Evolutionary conservation across 2,113 vertebrate species (phyloP).

Genomic region (Corydoras maculifer): DNA sequence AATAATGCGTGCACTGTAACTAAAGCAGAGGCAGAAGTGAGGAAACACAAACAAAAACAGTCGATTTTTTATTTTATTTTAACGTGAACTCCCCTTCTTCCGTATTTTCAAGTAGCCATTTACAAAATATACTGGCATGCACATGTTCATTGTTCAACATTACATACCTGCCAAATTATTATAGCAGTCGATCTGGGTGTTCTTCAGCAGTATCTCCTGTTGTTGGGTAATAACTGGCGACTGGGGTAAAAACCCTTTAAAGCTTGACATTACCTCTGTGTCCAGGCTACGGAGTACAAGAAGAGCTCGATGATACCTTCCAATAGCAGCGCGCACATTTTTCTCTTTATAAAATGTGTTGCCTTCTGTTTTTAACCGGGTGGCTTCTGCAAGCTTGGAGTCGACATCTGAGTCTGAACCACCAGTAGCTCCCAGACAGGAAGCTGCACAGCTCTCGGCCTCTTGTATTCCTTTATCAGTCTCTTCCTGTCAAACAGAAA

Average conservation of each 20-base stretch:
- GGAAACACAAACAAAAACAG: too few relatives aligned
- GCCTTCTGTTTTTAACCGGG: slow-evolving; percentile 72
- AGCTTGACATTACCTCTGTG: slow-evolving; percentile 57
- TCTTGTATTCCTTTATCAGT: slow-evolving; percentile 27
- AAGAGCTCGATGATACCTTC: slow-evolving; percentile 78
- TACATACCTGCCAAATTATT: slow-evolving; percentile 82
- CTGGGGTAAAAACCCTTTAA: slow-evolving; percentile 66
- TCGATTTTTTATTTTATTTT: too few relatives aligned
- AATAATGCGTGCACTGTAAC: too few relatives aligned
- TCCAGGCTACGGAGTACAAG: slow-evolving; percentile 76
- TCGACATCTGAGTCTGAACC: slow-evolving; percentile 38
- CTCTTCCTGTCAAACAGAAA: slow-evolving; percentile 7
- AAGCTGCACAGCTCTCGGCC: slow-evolving; percentile 24
- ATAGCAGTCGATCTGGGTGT: slow-evolving; percentile 81
- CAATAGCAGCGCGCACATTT: slow-evolving; percentile 75
- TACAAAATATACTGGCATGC: too few relatives aligned
- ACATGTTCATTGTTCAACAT: not conserved
- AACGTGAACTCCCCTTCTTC: too few relatives aligned
- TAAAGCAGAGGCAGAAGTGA: too few relatives aligned
- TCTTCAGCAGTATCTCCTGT: slow-evolving; percentile 66
- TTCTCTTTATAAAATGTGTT: slow-evolving; percentile 74
- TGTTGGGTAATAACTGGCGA: slow-evolving; percentile 57
- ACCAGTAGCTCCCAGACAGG: slow-evolving; percentile 7
- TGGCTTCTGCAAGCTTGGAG: slow-evolving; percentile 66
- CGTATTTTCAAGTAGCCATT: too few relatives aligned